Evolutionary conservation across 92 coral and sea anemone genomes (phyloP).

Genomic region (Paragorgia papillata): DNA sequence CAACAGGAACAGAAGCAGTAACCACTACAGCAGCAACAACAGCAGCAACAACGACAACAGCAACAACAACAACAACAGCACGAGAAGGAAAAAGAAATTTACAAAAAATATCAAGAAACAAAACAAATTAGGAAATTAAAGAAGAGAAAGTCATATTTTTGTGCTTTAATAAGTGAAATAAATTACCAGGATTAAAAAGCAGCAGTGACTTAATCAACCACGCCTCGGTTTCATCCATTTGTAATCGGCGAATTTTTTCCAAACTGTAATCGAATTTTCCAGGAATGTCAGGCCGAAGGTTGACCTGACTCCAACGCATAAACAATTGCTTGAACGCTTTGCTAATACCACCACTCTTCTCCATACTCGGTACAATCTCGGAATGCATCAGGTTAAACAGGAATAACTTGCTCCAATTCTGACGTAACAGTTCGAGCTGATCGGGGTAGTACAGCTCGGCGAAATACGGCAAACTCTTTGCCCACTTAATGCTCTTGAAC

Average conservation of each 20-base stretch:
- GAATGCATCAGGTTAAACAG: slow-evolving; percentile 90
- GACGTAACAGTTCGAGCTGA: slow-evolving; percentile 80
- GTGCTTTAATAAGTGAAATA: no score
- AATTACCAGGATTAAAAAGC: slow-evolving; percentile 93
- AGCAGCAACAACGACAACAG: no score
- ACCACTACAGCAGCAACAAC: no score
- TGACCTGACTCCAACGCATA: slow-evolving; percentile 63
- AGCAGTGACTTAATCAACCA: slow-evolving; percentile 84
- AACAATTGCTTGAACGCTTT: slow-evolving; percentile 66
- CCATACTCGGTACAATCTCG: slow-evolving; percentile 80
- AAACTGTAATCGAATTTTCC: slow-evolving; percentile 95
- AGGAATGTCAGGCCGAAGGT: slow-evolving; percentile 74
- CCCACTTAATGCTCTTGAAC: slow-evolving; percentile 98
- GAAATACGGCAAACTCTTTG: slow-evolving; percentile 87
- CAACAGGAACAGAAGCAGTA: no score
- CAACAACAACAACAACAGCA: no score
- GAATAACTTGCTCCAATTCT: slow-evolving; percentile 92
- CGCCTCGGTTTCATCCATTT: slow-evolving; percentile 79
- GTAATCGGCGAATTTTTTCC: slow-evolving; percentile 88
- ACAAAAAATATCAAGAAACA: no score
- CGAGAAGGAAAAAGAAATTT: no score
- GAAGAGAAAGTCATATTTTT: no score
- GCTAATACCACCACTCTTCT: slow-evolving; percentile 57
- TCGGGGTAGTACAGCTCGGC: slow-evolving; percentile 92
- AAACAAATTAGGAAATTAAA: no score